phyloP scores from a whole-genome alignment of 2,113 vertebrate genomes.

The Pitta sordida region DNA sequence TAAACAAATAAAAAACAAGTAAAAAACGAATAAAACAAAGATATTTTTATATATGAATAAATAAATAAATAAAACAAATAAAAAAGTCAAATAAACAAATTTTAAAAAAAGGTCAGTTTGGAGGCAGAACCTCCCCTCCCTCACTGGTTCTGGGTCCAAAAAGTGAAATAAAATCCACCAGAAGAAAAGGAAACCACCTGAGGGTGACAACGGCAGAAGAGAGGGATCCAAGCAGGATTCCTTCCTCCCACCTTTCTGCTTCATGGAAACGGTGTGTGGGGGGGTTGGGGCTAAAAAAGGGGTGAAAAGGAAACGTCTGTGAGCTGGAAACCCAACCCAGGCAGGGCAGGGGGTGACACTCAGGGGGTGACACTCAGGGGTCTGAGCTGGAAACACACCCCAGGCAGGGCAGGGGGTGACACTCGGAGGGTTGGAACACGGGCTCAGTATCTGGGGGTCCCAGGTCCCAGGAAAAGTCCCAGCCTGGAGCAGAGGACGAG shows the following conservation, averaged over 20 bases:
- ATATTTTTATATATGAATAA: too few relatives aligned
- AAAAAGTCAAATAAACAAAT: too few relatives aligned
- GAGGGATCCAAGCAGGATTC: not conserved
- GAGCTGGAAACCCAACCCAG: too few relatives aligned
- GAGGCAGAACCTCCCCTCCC: not conserved
- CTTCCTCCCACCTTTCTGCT: not conserved
- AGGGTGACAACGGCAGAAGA: not conserved
- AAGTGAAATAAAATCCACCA: not conserved
- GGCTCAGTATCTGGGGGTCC: not conserved
- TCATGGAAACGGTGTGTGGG: not conserved
- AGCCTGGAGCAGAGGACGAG: not conserved
- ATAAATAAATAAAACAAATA: too few relatives aligned
- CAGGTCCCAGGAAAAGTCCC: not conserved
- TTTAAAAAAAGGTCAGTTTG: not conserved
- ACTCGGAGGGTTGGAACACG: too few relatives aligned
- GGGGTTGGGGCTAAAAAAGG: not conserved
- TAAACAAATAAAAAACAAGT: too few relatives aligned
- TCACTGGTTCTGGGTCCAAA: not conserved
- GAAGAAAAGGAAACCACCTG: not conserved
- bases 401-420: too few relatives aligned
- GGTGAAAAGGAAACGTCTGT: not conserved
- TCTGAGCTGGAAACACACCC: too few relatives aligned
- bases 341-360: too few relatives aligned
- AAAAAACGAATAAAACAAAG: too few relatives aligned
- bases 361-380: too few relatives aligned